Evolutionary conservation across 2,888 invertebrate species (phyloP).

Genomic region (Phengaris alcon): DNA sequence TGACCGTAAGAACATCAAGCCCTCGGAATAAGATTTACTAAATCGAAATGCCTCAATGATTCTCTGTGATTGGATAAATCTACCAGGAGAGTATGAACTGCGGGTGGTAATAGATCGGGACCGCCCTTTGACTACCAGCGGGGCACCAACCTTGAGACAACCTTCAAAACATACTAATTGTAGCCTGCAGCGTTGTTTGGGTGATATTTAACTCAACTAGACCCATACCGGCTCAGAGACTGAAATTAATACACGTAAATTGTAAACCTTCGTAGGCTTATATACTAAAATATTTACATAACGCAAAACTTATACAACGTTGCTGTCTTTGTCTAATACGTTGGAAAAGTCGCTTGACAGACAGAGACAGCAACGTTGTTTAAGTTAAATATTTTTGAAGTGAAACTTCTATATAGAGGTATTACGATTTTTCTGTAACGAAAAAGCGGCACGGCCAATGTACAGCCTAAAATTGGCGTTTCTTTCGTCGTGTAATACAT

Average conservation of each 20-base stretch:
- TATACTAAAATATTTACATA: too few relatives aligned
- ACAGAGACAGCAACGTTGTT: too few relatives aligned
- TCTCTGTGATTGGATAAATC: neutral
- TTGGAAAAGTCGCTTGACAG: too few relatives aligned
- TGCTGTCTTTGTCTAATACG: too few relatives aligned
- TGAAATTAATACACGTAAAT: neutral
- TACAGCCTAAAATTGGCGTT: too few relatives aligned
- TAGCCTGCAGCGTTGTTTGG: neutral
- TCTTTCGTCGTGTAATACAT: too few relatives aligned
- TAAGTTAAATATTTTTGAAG: too few relatives aligned
- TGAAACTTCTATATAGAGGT: too few relatives aligned
- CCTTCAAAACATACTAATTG: neutral
- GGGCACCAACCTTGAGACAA: slow-evolving; percentile 9
- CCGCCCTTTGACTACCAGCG: neutral
- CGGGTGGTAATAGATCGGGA: neutral
- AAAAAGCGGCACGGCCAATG: too few relatives aligned
- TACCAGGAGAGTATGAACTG: neutral
- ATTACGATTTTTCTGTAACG: too few relatives aligned
- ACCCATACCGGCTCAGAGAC: neutral
- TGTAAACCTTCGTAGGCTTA: neutral
- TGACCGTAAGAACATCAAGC: neutral
- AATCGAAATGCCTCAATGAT: neutral
- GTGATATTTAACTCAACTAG: neutral
- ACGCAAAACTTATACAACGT: too few relatives aligned
- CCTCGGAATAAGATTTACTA: too few relatives aligned